Evolutionary conservation across 1,140 invertebrate species (phyloP).

Genomic region (Zaprionus capensis): DNA sequence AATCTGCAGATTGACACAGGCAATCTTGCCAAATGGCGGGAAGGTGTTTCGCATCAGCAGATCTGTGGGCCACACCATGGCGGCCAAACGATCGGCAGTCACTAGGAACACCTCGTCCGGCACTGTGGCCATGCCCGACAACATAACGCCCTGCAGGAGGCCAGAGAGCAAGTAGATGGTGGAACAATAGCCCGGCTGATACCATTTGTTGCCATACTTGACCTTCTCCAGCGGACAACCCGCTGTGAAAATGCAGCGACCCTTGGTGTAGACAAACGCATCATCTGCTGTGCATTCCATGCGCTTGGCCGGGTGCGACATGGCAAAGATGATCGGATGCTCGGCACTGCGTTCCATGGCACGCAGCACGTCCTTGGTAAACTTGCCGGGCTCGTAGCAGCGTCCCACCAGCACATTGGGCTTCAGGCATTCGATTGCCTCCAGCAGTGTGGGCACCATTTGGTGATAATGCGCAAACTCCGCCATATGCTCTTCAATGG

Average conservation of each 20-base stretch:
- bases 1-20: slow-evolving; percentile 94
- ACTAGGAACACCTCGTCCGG: slow-evolving; percentile 95
- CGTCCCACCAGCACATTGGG: slow-evolving; percentile 95
- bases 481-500: slow-evolving; percentile 90
- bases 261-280: slow-evolving; percentile 93
- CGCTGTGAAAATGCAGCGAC: slow-evolving; percentile 92
- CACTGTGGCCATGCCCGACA: slow-evolving; percentile 92
- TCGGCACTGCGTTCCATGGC: slow-evolving; percentile 88
- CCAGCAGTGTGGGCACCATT: slow-evolving; percentile 89
- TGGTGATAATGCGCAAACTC: slow-evolving; percentile 90
- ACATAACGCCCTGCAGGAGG: slow-evolving; percentile 93
- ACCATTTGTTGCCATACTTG: slow-evolving; percentile 90
- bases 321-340: slow-evolving; percentile 94
- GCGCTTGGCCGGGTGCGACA: slow-evolving; percentile 96
- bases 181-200: slow-evolving; percentile 95
- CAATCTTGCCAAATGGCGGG: slow-evolving; percentile 93
- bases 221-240: slow-evolving; percentile 94
- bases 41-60: slow-evolving; percentile 94
- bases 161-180: slow-evolving; percentile 98
- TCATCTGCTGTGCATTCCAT: slow-evolving; percentile 98
- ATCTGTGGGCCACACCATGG: slow-evolving; percentile 93
- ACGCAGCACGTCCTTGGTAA: slow-evolving; percentile 92
- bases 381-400: slow-evolving; percentile 92
- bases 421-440: slow-evolving; percentile 91
- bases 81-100: slow-evolving; percentile 92